Evolutionary conservation across 2,888 invertebrate genomes (phyloP), one percentile per base, ranked within the genome.

Genomic region (Patella caerulea): DNA sequence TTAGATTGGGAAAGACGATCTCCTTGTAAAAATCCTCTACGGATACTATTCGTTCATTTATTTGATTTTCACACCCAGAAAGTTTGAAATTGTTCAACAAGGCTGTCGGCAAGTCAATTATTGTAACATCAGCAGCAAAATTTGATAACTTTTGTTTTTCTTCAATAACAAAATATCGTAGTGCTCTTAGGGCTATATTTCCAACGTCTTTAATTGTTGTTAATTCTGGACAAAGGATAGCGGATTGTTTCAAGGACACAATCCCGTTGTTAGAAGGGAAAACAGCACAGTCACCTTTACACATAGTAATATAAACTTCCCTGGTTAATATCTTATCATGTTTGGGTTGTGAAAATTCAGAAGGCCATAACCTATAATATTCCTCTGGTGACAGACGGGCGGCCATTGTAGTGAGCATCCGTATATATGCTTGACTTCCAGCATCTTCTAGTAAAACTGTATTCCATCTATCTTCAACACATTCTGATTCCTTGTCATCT

Each of bases 401-500:
- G 12, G 75, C 75, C 19, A 88, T 70, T 56, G 84, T 83, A 24
- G 80, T 74, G 24, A 88, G 82, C 70, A 84, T 70, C 0, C 72
- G 69, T 4, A 88, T 14, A 72, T 85, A 86, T 0, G 87, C 81
- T 52, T 78, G 34, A 72, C 78, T 75, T 0, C 87, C 79, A 2
- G 83, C 82, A 71, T 86, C 86, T 14, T 75, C 24, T 76, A 86
- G 69, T 19, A 87, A 75, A 19, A 82, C 81, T n/a, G 83, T 80
- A 74, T 88, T 88, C 88, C 88, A 88, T 56, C 82, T 79, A 15
- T 76, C 79, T 71, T 73, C 74, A 15, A 70, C n/a, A 45, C 74
- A 79, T 12, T 71, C 19, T 45, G 45, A 45, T 45, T 45, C 45
- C 70, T 84, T 88, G 80, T 90, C 89, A 77, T 90, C 90, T 24